Conservation (phyloP, 2,888 invertebrate species). For the Sicus ferrugineus region DNA sequence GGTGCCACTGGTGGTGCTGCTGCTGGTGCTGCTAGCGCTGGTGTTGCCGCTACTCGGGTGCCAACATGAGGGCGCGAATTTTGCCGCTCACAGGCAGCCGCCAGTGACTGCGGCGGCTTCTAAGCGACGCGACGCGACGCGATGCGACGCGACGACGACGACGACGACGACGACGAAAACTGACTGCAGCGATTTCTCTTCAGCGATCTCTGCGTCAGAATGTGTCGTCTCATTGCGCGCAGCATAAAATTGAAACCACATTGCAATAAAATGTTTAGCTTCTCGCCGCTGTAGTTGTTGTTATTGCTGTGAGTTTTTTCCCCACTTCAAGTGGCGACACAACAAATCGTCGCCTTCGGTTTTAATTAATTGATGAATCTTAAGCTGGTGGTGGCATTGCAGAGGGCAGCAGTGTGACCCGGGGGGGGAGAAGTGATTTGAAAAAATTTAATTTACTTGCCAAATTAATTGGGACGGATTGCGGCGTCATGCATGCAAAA, state of each 20-base stretch:
- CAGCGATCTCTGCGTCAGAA: conserved; percentile 33
- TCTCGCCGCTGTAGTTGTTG: not conserved
- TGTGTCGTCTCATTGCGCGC: conserved; percentile 38
- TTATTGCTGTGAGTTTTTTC: not conserved
- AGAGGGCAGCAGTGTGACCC: no score
- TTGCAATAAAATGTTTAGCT: conserved; percentile 16
- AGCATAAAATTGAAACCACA: conserved; percentile 42
- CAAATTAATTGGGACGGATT: conserved; percentile 22
- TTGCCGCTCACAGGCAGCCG: conserved; percentile 38
- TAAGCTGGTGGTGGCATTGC: not conserved
- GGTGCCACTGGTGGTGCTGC: not conserved
- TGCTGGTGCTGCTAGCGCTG: conserved; percentile 15
- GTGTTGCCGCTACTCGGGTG: conserved; percentile 15
- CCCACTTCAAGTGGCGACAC: not conserved
- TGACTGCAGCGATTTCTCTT: not conserved
- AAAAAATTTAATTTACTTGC: conserved; percentile 13
- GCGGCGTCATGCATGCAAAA: not conserved
- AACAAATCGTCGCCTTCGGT: conserved; percentile 25
- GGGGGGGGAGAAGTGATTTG: no score
- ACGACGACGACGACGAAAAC: no score
- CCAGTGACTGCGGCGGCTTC: not conserved
- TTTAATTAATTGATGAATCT: conserved; percentile 29
- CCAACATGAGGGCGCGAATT: conserved; percentile 40
- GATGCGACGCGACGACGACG: not conserved
- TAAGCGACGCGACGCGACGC: not conserved